Percentiles rank a stretch among this genome's conserved stretches.
These are phyloP conservation scores for Propithecus deckenii DNA, from an alignment of 2,797 vertebrate species.

Conservation along the genomic window DNA sequence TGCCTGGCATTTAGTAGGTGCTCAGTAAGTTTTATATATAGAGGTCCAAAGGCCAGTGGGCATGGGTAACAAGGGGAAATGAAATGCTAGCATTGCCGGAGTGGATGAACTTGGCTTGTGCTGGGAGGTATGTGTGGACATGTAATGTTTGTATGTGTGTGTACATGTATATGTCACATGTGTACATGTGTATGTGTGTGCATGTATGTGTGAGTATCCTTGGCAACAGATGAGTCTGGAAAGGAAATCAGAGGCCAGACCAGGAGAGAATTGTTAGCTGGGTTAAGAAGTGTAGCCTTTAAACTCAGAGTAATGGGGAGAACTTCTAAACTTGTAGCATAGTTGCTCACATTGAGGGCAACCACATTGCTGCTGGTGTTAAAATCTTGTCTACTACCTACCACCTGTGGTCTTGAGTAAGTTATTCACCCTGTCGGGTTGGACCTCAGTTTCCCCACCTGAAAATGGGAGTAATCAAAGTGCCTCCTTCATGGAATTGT, in stretches of 20 bases:
- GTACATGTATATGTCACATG: rapidly evolving
- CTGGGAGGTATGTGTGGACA: rapidly evolving
- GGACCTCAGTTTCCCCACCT: background rate
- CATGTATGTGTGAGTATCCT: rapidly evolving
- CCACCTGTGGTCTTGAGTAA: background rate
- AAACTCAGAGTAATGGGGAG: background rate
- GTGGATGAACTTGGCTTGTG: background rate
- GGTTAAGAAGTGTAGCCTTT: background rate
- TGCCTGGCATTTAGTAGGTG: background rate
- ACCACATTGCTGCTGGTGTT: background rate
- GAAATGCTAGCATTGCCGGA: background rate
- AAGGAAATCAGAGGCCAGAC: background rate
- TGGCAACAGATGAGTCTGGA: background rate
- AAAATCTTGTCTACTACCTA: background rate
- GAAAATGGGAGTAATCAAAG: background rate
- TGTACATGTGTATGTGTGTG: background rate
- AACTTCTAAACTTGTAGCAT: background rate
- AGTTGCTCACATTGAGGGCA: background rate
- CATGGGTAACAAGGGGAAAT: background rate
- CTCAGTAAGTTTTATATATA: background rate
- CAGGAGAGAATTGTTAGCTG: background rate
- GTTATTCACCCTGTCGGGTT: background rate
- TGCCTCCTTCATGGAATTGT: background rate
- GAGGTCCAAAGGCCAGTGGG: background rate
- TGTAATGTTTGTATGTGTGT: rapidly evolving